Evolutionary conservation across 1,140 invertebrate genomes (phyloP), one percentile per base, ranked within the genome.

Genomic region (Theocolax elegans): DNA sequence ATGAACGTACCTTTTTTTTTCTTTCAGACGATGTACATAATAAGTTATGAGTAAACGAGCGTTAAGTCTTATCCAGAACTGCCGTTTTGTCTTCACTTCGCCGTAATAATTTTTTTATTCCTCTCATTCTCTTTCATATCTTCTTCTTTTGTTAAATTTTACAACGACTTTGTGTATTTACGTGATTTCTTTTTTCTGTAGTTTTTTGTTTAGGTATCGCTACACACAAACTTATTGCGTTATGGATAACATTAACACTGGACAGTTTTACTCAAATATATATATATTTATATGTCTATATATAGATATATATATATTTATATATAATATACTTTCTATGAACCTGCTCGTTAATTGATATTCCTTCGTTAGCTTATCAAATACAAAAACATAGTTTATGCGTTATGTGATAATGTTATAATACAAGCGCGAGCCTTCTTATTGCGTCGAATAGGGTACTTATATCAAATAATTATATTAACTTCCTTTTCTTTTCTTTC

Each of bases 1-100:
- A 83, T 77, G 80, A 85, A 85, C 79, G 77, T 81, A 83, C 76
- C 72, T 77, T 80, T 77, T 79, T n/a, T n/a, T 74, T 76, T 77
- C 56, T 74, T 76, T 78, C 75, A 80, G 77, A 81, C 79, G 79
- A 83, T 80, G 75, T 83, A 84, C 80, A 84, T 82, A 81, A 83
- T 83, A 83, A 85, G 75, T 84, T 85, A 85, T 83, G 82, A 85
- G 83, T 85, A 85, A 85, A 81, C 71, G 79, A 84, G 81, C 77
- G 81, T 83, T 80, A 81, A 76, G 70, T 79, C 75, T 84, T 84
- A 83, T 82, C 83, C 82, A 79, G 72, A 79, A 79, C 74, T 71
- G 69, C 68, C 68, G 60, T 75, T 68, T 70, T 67, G 72, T 53
- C 62, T 70, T 67, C 38, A 54, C 59, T 54, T 66, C 17, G 51